Percentiles rank a stretch among this genome's conserved stretches.
These are phyloP conservation scores for Falco peregrinus DNA, from an alignment of 2,797 vertebrate genomes.

Conservation along the genomic window DNA sequence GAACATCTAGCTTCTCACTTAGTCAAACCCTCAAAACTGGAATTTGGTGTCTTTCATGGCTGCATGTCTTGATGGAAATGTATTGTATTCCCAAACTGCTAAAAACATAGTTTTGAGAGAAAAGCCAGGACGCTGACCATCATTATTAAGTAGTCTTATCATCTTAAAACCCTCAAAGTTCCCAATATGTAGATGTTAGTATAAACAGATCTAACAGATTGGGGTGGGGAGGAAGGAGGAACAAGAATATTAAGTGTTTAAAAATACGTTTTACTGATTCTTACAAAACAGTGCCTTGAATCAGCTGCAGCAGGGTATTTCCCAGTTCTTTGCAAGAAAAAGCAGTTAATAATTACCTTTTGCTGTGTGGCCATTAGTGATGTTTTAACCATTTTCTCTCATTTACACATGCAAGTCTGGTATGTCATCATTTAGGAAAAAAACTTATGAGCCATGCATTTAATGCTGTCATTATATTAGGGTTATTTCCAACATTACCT, in stretches of 20 bases:
- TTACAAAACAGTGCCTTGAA: neutral
- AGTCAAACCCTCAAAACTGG: neutral
- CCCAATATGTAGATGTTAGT: rapidly evolving
- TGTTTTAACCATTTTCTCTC: constrained; percentile 30
- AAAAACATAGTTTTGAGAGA: neutral
- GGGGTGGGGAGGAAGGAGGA: neutral
- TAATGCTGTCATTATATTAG: neutral
- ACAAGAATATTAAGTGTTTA: neutral
- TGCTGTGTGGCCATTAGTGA: neutral
- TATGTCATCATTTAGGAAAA: constrained; percentile 28
- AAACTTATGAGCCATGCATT: constrained; percentile 10
- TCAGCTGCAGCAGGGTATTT: neutral
- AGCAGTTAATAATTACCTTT: constrained; percentile 55
- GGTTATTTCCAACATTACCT: constrained; percentile 17
- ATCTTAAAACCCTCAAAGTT: neutral
- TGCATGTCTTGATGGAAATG: neutral
- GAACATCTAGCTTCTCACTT: neutral
- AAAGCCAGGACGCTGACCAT: neutral
- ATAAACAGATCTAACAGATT: neutral
- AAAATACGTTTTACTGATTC: neutral
- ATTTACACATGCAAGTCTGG: neutral
- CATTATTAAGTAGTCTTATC: neutral
- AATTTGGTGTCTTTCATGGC: neutral
- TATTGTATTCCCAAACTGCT: neutral
- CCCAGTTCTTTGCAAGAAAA: neutral